Evolutionary conservation across 2,888 invertebrate species (phyloP).

Genomic region (Morpho helenor): DNA sequence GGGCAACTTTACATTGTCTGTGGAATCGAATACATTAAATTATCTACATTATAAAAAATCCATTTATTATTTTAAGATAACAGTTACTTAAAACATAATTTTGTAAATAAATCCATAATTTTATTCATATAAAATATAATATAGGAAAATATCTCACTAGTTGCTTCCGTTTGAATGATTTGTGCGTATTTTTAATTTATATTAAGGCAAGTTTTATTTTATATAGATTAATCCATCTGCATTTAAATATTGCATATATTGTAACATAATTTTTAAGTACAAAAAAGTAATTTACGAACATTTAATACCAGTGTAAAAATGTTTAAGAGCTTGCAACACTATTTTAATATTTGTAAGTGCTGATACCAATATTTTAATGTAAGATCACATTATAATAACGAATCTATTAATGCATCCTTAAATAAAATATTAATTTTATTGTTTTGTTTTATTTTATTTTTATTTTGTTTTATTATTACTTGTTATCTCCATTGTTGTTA

Average conservation of each 20-base stretch:
- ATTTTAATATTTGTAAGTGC: constrained; percentile 37
- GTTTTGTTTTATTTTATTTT: not conserved
- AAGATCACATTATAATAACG: constrained; percentile 60
- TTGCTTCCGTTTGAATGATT: constrained; percentile 8
- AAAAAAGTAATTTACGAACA: constrained; percentile 42
- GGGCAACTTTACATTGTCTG: constrained; percentile 40
- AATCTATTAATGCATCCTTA: constrained; percentile 32
- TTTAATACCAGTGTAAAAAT: constrained; percentile 55
- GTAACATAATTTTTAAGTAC: constrained; percentile 48
- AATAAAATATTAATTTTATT: constrained; percentile 25
- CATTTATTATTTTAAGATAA: constrained; percentile 11
- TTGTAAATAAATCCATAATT: constrained; percentile 21
- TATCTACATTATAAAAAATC: constrained; percentile 4
- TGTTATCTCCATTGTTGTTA: no score
- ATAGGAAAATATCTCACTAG: constrained; percentile 13
- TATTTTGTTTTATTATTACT: not conserved
- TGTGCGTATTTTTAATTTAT: constrained; percentile 13
- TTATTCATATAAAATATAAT: constrained; percentile 8
- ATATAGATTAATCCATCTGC: constrained; percentile 8
- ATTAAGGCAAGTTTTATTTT: not conserved
- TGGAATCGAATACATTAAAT: constrained; percentile 32
- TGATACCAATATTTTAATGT: constrained; percentile 68
- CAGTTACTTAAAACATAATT: constrained; percentile 21
- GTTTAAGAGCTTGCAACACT: constrained; percentile 35
- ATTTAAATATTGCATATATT: constrained; percentile 21